Base-by-base conservation (phyloP, 2,888 invertebrate species). In the Seira sanloemensis region DNA sequence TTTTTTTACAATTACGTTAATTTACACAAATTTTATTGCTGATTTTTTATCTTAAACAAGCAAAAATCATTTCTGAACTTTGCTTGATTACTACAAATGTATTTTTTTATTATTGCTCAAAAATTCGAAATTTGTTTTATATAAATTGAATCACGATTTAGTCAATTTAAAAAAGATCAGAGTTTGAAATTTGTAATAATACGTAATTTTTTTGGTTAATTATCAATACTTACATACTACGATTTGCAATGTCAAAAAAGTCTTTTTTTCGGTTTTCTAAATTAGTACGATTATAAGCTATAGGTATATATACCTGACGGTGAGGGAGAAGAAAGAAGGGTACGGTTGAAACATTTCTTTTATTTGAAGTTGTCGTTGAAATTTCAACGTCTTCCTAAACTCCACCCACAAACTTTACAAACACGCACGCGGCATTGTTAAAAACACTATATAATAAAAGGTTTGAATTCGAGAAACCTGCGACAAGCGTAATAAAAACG, bases 201-300 rank as follows among this genome's bases (percentile, higher is more conserved):
- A n/a, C n/a, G n/a, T n/a, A 2, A 50, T 50, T 50, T 37, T 37
- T 37, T 50, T 50, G n/a, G n/a, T n/a, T n/a, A n/a, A n/a, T n/a
- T n/a, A n/a, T n/a, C n/a, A n/a, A n/a, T n/a, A n/a, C n/a, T n/a
- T n/a, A n/a, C n/a, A 50, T 50, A 12, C 50, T 50, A 50, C 50
- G 16, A 50, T n/a, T 50, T 50, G 50, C 50, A 50, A 50, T 50
- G 50, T 50, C 50, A 50, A 50, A 50, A n/a, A 50, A 50, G 50
- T 50, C 50, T 50, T 50, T 50, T 50, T 50, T 50, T 2, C n/a
- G 50, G n/a, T 50, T 50, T 50, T 50, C 50, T 50, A 50, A 50
- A 50, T 50, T 50, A 50, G 4, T 50, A 50, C 50, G n/a, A 50
- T n/a, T 16, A 50, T 50, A n/a, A 18, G 50, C 50, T 50, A 50